Percentiles rank a stretch among this genome's conserved stretches.
Conservation (phyloP, 1,140 invertebrate genomes). For the Orchestia grillus region DNA sequence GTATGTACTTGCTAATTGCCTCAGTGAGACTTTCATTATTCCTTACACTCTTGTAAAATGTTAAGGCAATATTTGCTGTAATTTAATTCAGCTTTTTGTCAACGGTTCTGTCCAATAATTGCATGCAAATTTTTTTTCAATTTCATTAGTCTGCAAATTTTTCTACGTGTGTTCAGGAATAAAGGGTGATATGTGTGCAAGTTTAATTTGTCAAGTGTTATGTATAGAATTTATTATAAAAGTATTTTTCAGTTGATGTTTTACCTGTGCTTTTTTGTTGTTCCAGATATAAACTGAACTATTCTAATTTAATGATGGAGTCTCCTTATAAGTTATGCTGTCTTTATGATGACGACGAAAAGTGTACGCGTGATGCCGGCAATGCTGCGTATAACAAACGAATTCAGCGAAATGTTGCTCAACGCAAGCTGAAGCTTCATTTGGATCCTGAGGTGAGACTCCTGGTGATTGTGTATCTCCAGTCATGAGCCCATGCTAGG, state of each 20-base stretch:
- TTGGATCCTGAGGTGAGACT: conserved; percentile 83
- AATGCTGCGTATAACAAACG: conserved; percentile 97
- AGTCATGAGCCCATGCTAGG: neutral
- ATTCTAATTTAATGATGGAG: neutral
- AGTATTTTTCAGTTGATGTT: neutral
- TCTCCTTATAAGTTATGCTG: conserved; percentile 81
- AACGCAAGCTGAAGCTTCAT: conserved; percentile 89
- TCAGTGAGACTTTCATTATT: too few relatives aligned
- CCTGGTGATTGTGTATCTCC: neutral
- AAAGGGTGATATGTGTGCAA: too few relatives aligned
- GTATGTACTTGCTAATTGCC: too few relatives aligned
- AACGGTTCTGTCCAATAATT: too few relatives aligned
- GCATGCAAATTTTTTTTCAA: too few relatives aligned
- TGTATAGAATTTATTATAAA: neutral
- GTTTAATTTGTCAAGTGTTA: neutral
- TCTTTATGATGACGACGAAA: conserved; percentile 88
- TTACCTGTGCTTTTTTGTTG: neutral
- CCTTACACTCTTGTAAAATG: too few relatives aligned
- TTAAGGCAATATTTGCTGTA: too few relatives aligned
- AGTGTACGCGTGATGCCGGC: conserved; percentile 88
- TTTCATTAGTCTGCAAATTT: too few relatives aligned
- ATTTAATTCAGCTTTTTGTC: too few relatives aligned
- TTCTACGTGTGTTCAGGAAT: too few relatives aligned
- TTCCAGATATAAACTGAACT: neutral
- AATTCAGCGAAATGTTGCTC: conserved; percentile 95